These are phyloP conservation scores for Semnornis frantzii DNA, from an alignment of 2,113 vertebrate genomes.

Conservation along the genomic window DNA sequence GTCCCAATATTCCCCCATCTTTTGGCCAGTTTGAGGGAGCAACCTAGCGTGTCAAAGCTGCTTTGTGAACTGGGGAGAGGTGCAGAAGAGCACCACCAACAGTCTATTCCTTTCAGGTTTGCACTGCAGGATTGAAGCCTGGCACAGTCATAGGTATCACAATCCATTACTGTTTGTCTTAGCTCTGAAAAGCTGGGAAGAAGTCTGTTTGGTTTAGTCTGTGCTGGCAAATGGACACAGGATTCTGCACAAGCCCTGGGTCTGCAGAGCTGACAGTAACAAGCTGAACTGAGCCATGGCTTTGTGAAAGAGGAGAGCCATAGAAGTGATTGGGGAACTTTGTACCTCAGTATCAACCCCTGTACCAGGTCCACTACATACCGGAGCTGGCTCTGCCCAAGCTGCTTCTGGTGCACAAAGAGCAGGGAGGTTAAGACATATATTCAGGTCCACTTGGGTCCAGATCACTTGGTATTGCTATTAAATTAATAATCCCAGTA, in stretches of 20 bases:
- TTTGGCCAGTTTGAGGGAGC: not conserved
- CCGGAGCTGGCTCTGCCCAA: not conserved
- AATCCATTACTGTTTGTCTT: not conserved
- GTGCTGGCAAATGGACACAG: not conserved
- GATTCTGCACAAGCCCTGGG: fast-evolving
- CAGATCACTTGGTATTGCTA: not conserved
- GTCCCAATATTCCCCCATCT: not conserved
- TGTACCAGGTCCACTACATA: not conserved
- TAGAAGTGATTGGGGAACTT: not conserved
- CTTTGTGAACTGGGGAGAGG: not conserved
- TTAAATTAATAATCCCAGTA: not conserved
- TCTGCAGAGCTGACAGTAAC: not conserved
- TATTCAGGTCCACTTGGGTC: not conserved
- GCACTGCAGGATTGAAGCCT: not conserved
- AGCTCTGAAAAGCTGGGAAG: not conserved
- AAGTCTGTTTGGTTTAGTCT: not conserved
- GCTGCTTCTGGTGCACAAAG: not conserved
- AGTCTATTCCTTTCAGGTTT: not conserved
- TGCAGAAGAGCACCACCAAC: not conserved
- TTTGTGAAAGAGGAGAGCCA: not conserved
- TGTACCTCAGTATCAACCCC: not conserved
- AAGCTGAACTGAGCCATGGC: not conserved
- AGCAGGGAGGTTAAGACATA: not conserved
- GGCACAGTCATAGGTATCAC: not conserved
- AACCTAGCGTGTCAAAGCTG: not conserved